These are phyloP conservation scores for Napeogenes sylphis DNA, from an alignment of 2,888 invertebrate genomes.

Conservation along the genomic window DNA sequence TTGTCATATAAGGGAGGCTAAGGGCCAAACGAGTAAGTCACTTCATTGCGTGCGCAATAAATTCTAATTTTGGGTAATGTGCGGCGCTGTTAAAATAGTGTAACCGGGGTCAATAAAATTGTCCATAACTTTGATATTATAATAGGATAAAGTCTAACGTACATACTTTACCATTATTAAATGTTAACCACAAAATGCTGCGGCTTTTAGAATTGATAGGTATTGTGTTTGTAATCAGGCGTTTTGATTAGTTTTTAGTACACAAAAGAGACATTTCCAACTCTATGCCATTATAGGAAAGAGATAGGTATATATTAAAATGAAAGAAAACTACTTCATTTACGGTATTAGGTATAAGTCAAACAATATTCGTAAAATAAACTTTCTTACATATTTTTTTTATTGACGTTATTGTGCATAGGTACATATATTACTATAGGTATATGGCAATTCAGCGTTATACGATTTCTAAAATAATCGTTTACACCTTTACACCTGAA, in stretches of 20 bases:
- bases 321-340: constrained; percentile 21
- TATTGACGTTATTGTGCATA: no score
- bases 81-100: constrained; percentile 35
- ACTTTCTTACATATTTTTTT: no score
- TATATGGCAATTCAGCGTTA: no score
- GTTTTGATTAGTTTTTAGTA: background rate
- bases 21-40: constrained; percentile 67
- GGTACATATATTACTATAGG: no score
- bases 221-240: background rate
- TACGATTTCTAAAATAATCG: no score
- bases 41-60: constrained; percentile 65
- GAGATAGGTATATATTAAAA: constrained; percentile 10
- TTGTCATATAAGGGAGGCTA: constrained; percentile 67
- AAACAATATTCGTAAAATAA: no score
- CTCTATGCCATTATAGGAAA: background rate
- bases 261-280: background rate
- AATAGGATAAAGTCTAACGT: constrained; percentile 22
- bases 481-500: no score
- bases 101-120: constrained; percentile 30
- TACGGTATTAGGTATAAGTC: no score
- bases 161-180: constrained; percentile 23
- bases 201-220: background rate
- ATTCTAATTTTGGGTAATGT: constrained; percentile 64
- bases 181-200: constrained; percentile 15
- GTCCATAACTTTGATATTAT: constrained; percentile 30